These are phyloP conservation scores for Blera fallax DNA, from an alignment of 2,888 invertebrate genomes.

Conservation along the genomic window DNA sequence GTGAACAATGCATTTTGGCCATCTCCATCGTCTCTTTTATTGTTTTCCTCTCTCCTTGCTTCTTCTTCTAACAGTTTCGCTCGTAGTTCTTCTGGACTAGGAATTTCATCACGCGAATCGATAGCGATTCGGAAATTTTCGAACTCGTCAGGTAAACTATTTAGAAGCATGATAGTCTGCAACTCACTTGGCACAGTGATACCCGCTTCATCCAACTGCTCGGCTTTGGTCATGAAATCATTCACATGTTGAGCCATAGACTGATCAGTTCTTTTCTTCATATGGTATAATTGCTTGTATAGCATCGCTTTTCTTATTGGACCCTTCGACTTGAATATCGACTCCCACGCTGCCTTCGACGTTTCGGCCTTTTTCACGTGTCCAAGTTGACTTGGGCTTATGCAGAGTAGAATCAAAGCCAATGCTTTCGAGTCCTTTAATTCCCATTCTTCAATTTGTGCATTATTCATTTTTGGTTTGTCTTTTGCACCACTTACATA, in stretches of 20 bases:
- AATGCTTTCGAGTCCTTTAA: slow-evolving; percentile 35
- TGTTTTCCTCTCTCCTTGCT: background rate
- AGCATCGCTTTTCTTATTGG: slow-evolving; percentile 31
- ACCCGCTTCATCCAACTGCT: slow-evolving; percentile 29
- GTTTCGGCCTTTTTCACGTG: slow-evolving; percentile 31
- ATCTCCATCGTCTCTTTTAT: background rate
- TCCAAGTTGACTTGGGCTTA: slow-evolving; percentile 25
- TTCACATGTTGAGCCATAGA: slow-evolving; percentile 23
- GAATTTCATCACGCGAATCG: slow-evolving; percentile 30
- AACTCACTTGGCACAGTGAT: slow-evolving; percentile 29
- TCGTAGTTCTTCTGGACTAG: background rate
- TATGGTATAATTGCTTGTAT: slow-evolving; percentile 21
- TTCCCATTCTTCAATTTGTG: slow-evolving; percentile 1
- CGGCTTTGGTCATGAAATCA: slow-evolving; percentile 19
- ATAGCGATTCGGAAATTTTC: slow-evolving; percentile 41
- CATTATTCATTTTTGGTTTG: background rate
- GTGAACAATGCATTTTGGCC: background rate
- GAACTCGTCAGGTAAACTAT: slow-evolving; percentile 26
- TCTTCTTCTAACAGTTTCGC: slow-evolving; percentile 26
- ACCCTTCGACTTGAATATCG: slow-evolving; percentile 20
- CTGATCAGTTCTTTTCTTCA: slow-evolving; percentile 14
- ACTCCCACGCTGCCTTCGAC: slow-evolving; percentile 21
- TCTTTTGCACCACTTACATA: slow-evolving; percentile 7
- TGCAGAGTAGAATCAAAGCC: slow-evolving; percentile 19
- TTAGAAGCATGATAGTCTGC: slow-evolving; percentile 40